Percentiles rank a stretch among this genome's conserved stretches.
phyloP scores from a whole-genome alignment of 2,797 vertebrate genomes.

The Heterohyrax brucei region DNA sequence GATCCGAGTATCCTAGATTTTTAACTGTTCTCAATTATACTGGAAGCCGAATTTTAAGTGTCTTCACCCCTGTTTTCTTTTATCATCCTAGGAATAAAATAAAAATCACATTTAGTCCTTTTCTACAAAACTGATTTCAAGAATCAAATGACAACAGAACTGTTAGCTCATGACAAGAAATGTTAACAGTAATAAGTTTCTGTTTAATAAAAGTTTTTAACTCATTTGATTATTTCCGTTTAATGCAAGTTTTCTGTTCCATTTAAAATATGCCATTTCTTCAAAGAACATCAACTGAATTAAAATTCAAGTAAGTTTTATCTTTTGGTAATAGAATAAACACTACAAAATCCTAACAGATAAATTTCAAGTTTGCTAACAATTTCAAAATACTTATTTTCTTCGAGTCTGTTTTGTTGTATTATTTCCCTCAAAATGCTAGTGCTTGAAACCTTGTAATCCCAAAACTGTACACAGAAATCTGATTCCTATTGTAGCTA shows the following conservation, averaged over 20 bases:
- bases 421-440: not conserved
- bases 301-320: conserved; percentile 55
- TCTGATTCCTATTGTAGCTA: not conserved
- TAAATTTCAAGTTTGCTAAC: not conserved
- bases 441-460: not conserved
- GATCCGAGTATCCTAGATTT: not conserved
- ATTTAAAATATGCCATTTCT: conserved; percentile 3
- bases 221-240: conserved; percentile 13
- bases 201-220: not conserved
- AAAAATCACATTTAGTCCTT: conserved; percentile 58
- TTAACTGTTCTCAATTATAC: not conserved
- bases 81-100: conserved; percentile 74
- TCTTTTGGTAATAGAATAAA: not conserved
- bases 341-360: not conserved
- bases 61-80: conserved; percentile 74
- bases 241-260: not conserved
- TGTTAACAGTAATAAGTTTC: not conserved
- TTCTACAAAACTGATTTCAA: not conserved
- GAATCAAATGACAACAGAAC: not conserved
- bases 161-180: not conserved
- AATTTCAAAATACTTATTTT: not conserved
- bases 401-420: not conserved
- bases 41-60: not conserved
- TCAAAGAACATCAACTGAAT: not conserved
- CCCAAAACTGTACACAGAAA: not conserved